Conservation (phyloP, 2,113 vertebrate genomes). For the Salvelinus alpinus region DNA sequence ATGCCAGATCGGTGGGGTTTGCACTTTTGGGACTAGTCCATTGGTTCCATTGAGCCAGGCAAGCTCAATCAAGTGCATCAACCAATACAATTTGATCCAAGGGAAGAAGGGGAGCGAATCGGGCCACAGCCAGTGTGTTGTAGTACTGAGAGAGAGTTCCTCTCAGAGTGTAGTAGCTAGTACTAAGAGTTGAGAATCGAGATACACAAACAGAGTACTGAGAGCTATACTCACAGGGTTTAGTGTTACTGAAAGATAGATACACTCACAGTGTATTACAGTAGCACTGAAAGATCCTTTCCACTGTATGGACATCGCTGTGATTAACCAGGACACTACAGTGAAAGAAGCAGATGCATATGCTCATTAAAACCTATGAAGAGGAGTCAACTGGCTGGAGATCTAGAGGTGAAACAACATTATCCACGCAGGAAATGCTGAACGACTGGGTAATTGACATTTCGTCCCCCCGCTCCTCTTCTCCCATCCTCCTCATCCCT, state of each 20-base stretch:
- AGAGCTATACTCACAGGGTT: background rate
- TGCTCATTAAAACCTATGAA: conserved; percentile 50
- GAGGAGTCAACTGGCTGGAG: conserved; percentile 41
- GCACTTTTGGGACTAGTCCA: too few species aligned
- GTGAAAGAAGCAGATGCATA: conserved; percentile 35
- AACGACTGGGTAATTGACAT: conserved; percentile 65
- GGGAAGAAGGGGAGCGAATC: too few species aligned
- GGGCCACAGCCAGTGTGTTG: too few species aligned
- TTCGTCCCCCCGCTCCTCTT: conserved; percentile 37
- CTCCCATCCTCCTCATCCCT: conserved; percentile 32
- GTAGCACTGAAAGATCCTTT: background rate
- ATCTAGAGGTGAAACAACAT: conserved; percentile 54
- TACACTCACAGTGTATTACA: conserved; percentile 8
- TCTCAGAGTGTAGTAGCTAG: too few species aligned
- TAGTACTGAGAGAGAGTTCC: too few species aligned
- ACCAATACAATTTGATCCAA: too few species aligned
- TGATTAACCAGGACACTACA: conserved; percentile 1
- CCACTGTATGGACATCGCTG: background rate
- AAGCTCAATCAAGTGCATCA: too few species aligned
- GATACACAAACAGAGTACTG: background rate
- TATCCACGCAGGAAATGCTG: conserved; percentile 48
- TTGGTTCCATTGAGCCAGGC: too few species aligned
- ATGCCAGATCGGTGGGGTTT: too few species aligned
- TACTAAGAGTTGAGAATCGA: too few species aligned
- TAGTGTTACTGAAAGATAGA: background rate